phyloP scores from a whole-genome alignment of 35 echinoderm and acorn worm species.

The Apostichopus californicus region DNA sequence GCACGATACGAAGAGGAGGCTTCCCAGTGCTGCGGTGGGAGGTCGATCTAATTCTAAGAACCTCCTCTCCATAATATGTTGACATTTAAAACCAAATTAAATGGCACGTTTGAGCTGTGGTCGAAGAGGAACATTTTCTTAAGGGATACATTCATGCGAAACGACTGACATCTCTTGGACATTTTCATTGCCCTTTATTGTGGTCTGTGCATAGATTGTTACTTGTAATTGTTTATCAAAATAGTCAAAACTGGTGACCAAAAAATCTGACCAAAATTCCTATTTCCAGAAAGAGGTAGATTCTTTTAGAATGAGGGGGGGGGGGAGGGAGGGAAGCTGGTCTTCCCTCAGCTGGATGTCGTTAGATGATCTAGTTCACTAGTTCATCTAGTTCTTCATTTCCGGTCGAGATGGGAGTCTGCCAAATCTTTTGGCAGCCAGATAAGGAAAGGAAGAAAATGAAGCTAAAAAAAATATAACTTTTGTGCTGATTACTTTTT shows the following conservation, averaged over 20 bases:
- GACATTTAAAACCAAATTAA: not conserved
- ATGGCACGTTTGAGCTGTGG: not conserved
- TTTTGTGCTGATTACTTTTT: too few relatives aligned
- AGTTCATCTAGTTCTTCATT: not conserved
- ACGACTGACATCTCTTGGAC: not conserved
- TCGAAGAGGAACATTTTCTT: not conserved
- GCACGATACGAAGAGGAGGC: not conserved
- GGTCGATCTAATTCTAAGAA: not conserved
- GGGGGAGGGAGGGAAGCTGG: too few relatives aligned
- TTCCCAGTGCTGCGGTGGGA: not conserved
- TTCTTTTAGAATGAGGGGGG: too few relatives aligned
- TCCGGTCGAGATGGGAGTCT: not conserved
- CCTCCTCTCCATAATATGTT: not conserved
- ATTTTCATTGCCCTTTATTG: not conserved
- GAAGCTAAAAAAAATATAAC: too few relatives aligned
- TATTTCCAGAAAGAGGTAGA: too few relatives aligned
- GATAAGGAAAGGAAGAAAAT: too few relatives aligned
- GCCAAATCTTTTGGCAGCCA: too few relatives aligned
- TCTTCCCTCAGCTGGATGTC: not conserved
- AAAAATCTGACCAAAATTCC: not conserved
- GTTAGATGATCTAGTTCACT: conserved; percentile 17
- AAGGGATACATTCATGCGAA: not conserved
- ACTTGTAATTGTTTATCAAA: not conserved
- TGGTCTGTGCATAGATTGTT: not conserved
- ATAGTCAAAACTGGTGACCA: not conserved